Evolutionary conservation across 1,140 invertebrate genomes (phyloP).

Genomic region (Hydropsyche tenuis): DNA sequence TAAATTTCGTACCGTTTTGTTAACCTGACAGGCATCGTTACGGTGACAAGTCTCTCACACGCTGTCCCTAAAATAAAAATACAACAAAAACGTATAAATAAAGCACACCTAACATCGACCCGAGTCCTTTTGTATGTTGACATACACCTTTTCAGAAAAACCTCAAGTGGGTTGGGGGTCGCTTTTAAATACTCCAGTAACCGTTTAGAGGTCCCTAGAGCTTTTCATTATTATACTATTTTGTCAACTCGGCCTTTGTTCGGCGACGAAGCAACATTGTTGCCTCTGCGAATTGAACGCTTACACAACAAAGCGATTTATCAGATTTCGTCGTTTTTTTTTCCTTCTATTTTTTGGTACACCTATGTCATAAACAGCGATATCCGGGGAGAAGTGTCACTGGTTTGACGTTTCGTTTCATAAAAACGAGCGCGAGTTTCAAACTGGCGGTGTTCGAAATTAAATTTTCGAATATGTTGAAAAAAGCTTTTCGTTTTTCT

Average conservation of each 20-base stretch:
- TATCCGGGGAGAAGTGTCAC: too few species aligned
- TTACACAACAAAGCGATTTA: conserved; percentile 24
- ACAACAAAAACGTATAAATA: background rate
- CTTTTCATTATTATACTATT: conserved; percentile 17
- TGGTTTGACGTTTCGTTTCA: too few species aligned
- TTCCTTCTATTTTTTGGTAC: background rate
- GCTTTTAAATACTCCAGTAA: conserved; percentile 20
- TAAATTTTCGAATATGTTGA: too few species aligned
- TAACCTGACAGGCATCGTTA: background rate
- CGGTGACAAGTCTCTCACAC: background rate
- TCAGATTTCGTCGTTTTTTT: conserved; percentile 18
- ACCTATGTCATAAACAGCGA: background rate
- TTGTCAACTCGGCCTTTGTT: conserved; percentile 20
- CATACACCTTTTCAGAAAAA: conserved; percentile 11
- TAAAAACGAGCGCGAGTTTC: too few species aligned
- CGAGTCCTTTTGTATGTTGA: conserved; percentile 11
- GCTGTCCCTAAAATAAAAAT: background rate
- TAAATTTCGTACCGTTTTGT: background rate
- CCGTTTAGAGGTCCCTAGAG: background rate
- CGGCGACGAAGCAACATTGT: background rate
- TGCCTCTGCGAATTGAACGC: conserved; percentile 29
- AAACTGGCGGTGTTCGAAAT: too few species aligned
- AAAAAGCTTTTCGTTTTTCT: too few species aligned
- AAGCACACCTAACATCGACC: background rate
- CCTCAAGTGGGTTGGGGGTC: conserved; percentile 12